Evolutionary conservation across 2,113 vertebrate species (phyloP).

Genomic region (Mesembrinibis cayennensis): DNA sequence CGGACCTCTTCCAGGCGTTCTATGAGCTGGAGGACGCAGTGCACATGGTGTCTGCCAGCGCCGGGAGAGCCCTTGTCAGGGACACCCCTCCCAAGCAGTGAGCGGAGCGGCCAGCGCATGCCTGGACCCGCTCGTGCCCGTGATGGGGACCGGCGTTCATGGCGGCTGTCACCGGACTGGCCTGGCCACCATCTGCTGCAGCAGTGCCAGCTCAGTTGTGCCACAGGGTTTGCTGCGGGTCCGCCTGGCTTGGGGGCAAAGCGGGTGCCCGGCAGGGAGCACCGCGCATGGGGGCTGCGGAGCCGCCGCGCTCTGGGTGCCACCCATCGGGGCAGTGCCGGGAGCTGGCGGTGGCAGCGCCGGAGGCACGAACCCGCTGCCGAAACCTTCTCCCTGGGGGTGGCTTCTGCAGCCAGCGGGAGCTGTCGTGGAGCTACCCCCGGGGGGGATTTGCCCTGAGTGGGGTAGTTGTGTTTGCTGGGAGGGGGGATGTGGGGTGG

Average conservation of each 20-base stretch:
- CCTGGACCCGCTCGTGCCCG: fast-evolving
- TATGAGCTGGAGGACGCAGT: conserved; percentile 48
- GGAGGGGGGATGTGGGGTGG: background rate
- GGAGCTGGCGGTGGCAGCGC: background rate
- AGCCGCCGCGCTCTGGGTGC: fast-evolving
- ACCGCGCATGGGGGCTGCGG: fast-evolving
- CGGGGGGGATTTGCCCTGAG: background rate
- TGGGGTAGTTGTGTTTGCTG: background rate
- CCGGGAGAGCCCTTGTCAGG: fast-evolving
- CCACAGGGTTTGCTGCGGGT: background rate
- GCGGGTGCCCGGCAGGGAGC: background rate
- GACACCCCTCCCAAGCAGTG: background rate
- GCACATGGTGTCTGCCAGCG: background rate
- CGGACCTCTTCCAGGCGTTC: conserved; percentile 24
- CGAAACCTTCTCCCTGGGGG: background rate
- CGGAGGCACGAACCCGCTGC: background rate
- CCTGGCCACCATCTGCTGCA: background rate
- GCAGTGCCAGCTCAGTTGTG: background rate
- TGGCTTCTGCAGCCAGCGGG: background rate
- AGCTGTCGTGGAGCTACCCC: background rate
- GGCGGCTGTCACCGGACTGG: fast-evolving
- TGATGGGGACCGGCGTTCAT: fast-evolving
- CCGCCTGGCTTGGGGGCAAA: background rate
- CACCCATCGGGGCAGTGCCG: fast-evolving
- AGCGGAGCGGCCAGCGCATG: fast-evolving